phyloP scores from a whole-genome alignment of 2,113 vertebrate species.

The Mellivora capensis region DNA sequence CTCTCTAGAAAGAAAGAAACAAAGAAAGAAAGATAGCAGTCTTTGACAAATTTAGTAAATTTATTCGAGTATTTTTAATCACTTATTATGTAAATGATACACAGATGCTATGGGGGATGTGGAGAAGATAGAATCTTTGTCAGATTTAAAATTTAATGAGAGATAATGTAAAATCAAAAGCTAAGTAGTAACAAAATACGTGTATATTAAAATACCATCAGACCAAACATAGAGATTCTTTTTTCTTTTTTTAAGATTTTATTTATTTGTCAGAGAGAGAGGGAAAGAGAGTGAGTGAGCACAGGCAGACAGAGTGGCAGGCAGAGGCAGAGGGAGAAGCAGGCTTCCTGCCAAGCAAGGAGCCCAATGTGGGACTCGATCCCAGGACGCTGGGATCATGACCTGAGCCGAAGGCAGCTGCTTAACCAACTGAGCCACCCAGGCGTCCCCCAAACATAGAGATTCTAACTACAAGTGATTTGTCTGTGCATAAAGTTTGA shows the following conservation, averaged over 20 bases:
- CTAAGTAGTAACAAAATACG: not conserved
- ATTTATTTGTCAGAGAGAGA: no score
- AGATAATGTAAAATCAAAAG: not conserved
- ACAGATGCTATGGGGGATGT: not conserved
- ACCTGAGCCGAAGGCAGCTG: no score
- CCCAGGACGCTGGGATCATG: no score
- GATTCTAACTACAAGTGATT: not conserved
- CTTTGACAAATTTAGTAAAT: conserved; percentile 6
- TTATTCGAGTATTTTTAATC: not conserved
- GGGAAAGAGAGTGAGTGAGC: no score
- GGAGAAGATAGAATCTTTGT: not conserved
- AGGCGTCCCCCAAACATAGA: not conserved
- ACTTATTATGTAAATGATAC: not conserved
- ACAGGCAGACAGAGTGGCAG: no score
- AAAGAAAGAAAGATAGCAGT: not conserved
- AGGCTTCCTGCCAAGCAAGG: no score
- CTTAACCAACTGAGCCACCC: no score
- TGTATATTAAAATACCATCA: not conserved
- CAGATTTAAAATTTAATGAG: not conserved
- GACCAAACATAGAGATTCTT: not conserved
- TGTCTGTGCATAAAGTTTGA: not conserved
- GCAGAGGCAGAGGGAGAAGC: no score
- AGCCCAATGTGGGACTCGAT: no score
- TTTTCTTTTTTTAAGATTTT: no score
- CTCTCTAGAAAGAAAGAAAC: no score